phyloP scores from a whole-genome alignment of 2,113 vertebrate species.

The Gorsachius goisagi region DNA sequence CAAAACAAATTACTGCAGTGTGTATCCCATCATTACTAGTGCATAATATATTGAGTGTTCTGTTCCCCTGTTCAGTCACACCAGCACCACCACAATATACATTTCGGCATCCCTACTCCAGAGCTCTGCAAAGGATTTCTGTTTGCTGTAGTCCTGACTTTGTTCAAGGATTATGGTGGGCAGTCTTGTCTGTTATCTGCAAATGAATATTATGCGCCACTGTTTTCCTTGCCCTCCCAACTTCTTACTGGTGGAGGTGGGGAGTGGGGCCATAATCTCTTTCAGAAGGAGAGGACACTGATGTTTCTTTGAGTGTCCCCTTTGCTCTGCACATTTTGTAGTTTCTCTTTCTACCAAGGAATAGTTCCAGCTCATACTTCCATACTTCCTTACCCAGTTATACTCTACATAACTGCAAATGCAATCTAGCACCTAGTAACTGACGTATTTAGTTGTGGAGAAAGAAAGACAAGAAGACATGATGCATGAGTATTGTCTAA shows the following conservation, averaged over 20 bases:
- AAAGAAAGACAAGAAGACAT: background rate
- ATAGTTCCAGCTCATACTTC: background rate
- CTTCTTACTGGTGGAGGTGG: background rate
- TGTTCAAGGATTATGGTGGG: background rate
- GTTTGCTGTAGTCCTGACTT: background rate
- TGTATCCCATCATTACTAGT: background rate
- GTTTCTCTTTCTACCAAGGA: background rate
- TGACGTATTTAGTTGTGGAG: background rate
- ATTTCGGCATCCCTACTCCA: background rate
- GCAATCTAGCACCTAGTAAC: background rate
- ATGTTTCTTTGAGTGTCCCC: background rate
- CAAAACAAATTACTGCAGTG: background rate
- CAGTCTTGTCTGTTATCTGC: background rate
- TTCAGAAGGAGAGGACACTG: background rate
- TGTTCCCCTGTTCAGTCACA: background rate
- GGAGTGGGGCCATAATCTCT: background rate
- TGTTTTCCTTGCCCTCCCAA: background rate
- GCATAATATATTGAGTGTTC: background rate
- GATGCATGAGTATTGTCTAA: background rate
- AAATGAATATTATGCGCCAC: background rate
- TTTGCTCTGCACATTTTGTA: background rate
- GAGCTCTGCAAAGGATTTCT: background rate
- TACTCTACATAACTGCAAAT: background rate
- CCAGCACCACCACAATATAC: background rate
- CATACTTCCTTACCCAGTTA: background rate